Conservation (phyloP, 2,113 vertebrate species). For the Dolichallabes microphthalmus region DNA sequence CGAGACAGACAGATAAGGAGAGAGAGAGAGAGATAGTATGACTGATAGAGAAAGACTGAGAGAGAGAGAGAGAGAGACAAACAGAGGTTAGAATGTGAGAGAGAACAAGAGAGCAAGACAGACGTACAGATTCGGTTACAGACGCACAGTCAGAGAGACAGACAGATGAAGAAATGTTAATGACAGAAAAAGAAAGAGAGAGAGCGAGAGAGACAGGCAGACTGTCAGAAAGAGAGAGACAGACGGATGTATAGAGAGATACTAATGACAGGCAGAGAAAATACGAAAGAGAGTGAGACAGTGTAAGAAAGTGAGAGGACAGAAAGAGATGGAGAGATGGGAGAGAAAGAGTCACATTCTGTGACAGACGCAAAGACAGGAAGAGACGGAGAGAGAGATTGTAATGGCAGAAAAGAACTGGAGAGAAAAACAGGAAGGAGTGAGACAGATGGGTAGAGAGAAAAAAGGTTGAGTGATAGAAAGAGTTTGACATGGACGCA, state of each 20-base stretch:
- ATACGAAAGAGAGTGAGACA: background rate
- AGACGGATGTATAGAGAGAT: constrained; percentile 65
- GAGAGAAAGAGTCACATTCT: background rate
- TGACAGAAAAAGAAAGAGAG: background rate
- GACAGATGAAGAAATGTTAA: background rate
- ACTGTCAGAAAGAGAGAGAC: constrained; percentile 47
- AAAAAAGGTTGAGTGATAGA: background rate
- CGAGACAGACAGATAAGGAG: no score
- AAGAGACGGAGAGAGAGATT: background rate
- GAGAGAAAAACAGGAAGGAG: background rate
- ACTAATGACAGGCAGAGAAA: no score
- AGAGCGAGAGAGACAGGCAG: background rate
- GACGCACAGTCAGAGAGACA: background rate
- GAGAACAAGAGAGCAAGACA: background rate
- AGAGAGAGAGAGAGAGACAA: background rate
- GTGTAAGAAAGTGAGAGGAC: constrained; percentile 52
- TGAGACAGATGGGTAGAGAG: background rate
- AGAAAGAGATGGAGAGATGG: constrained; percentile 61
- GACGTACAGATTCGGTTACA: no score
- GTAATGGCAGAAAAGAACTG: no score
- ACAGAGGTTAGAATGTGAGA: background rate
- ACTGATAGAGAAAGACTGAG: background rate
- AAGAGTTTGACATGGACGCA: background rate
- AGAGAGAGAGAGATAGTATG: no score
- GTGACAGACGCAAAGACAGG: no score